These are phyloP conservation scores for Malthinus seriepunctatus DNA, from an alignment of 2,888 invertebrate genomes.

Conservation along the genomic window DNA sequence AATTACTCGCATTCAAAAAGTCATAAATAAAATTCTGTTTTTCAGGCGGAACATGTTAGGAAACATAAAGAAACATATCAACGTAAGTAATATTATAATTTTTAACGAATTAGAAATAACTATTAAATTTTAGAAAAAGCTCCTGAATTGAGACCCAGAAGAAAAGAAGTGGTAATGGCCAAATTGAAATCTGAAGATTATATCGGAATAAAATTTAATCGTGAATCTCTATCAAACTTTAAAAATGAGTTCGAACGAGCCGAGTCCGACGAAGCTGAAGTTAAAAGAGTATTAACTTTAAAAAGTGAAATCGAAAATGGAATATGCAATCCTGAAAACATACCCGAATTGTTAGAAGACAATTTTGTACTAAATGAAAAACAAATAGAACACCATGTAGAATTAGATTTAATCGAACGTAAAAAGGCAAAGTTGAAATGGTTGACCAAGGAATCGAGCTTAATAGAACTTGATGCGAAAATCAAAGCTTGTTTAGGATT, in stretches of 20 bases:
- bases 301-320: constrained; percentile 56
- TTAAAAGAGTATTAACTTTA: constrained; percentile 63
- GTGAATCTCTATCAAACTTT: constrained; percentile 62
- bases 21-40: constrained; percentile 23
- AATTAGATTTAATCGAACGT: constrained; percentile 59
- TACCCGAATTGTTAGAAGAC: constrained; percentile 55
- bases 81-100: constrained; percentile 36
- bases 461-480: constrained; percentile 67
- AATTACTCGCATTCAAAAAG: too few relatives aligned
- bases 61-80: constrained; percentile 41
- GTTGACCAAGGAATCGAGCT: constrained; percentile 66
- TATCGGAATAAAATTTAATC: constrained; percentile 69
- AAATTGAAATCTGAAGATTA: constrained; percentile 66
- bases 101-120: background rate
- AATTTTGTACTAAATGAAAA: constrained; percentile 66
- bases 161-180: constrained; percentile 62
- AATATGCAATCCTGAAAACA: constrained; percentile 25
- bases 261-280: constrained; percentile 68
- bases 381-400: constrained; percentile 59
- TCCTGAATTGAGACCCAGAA: constrained; percentile 35
- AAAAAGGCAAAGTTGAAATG: constrained; percentile 63
- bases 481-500: constrained; percentile 69
- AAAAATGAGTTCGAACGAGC: constrained; percentile 63
- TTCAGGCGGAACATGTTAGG: constrained; percentile 44
- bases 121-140: constrained; percentile 34